Conservation (phyloP, 2,888 invertebrate genomes). For the Euplexia lucipara region DNA sequence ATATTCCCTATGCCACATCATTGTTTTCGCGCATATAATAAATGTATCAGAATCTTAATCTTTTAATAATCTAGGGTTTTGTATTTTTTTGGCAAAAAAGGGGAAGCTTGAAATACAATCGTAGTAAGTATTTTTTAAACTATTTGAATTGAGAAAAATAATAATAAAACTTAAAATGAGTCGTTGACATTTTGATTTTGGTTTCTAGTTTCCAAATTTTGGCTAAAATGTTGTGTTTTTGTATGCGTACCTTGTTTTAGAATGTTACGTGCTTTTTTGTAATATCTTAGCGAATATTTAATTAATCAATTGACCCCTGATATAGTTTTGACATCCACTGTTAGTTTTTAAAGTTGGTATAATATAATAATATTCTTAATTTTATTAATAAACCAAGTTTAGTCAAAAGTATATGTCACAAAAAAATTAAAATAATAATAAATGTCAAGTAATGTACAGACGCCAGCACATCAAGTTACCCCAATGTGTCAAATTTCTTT, state of each 20-base stretch:
- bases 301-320: not conserved
- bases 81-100: slow-evolving; percentile 1
- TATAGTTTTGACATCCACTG: not conserved
- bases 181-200: not conserved
- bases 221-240: not conserved
- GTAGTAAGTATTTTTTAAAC: no score
- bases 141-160: not conserved
- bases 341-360: not conserved
- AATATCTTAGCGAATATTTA: no score
- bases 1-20: slow-evolving; percentile 53
- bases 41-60: slow-evolving; percentile 56
- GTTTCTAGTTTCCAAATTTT: not conserved
- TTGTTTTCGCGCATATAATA: slow-evolving; percentile 60
- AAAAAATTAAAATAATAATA: no score
- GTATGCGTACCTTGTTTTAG: no score
- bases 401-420: no score
- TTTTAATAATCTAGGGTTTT: slow-evolving; percentile 36
- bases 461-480: no score
- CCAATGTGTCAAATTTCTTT: no score
- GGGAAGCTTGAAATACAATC: no score
- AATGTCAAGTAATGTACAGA: no score
- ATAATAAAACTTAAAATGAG: no score
- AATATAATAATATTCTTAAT: not conserved
- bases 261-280: no score
- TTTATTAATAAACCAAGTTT: no score